Conservation (phyloP, 2,797 vertebrate genomes). For the Spizella passerina region DNA sequence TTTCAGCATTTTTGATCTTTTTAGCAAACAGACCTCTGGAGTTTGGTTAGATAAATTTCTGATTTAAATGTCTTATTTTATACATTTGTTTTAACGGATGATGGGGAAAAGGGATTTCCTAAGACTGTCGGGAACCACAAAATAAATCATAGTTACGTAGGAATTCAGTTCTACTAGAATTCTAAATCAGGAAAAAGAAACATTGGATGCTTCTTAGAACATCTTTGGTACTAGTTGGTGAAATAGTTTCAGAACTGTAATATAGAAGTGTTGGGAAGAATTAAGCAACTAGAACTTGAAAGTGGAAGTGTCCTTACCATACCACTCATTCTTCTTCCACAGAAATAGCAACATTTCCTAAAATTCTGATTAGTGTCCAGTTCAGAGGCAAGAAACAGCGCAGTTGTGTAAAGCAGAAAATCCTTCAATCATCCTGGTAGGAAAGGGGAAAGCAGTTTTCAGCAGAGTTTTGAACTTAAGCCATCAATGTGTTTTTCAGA, state of each 20-base stretch:
- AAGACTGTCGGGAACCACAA: accelerated
- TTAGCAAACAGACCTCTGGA: not conserved
- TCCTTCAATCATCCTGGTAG: not conserved
- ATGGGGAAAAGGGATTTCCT: not conserved
- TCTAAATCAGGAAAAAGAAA: not conserved
- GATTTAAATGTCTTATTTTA: not conserved
- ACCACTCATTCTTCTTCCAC: not conserved
- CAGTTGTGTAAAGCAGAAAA: not conserved
- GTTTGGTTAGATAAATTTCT: not conserved
- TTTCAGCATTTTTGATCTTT: not conserved
- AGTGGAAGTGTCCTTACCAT: not conserved
- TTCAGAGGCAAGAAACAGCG: not conserved
- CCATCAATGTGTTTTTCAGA: not conserved
- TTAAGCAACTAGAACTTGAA: not conserved
- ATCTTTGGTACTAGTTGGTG: not conserved
- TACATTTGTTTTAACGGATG: not conserved
- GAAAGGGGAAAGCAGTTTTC: not conserved
- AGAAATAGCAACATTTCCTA: not conserved
- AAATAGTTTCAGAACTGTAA: not conserved
- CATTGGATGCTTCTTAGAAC: not conserved
- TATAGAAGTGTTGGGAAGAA: not conserved
- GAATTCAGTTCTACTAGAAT: not conserved
- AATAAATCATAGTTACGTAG: not conserved
- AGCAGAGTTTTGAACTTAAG: not conserved
- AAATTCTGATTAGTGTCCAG: not conserved